Evolutionary conservation across 2,113 vertebrate genomes (phyloP), one percentile per base, ranked within the genome.

Genomic region (Rutilus rutilus): DNA sequence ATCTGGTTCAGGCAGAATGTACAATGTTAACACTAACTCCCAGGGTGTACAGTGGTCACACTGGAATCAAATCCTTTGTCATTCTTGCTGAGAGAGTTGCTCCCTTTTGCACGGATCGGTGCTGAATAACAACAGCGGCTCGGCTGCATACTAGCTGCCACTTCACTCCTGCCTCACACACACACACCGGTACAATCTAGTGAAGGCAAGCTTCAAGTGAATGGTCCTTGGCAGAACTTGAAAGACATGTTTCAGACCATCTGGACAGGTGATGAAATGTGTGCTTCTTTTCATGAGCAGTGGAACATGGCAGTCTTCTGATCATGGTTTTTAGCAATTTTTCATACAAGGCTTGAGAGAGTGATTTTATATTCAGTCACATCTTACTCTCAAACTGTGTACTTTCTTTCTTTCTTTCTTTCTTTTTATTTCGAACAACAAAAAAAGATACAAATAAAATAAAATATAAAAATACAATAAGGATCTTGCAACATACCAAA

Each of bases 141-240:
- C 39, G 15, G 17, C 30, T 11, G 15, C 21, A 15, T 57, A 42
- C 19, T 12, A 5, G 36, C 25, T 64, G 42, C 71, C 17, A 33
- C 25, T 3, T 50, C 2, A 50, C 52, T 62, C 19, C 39, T 47
- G 7, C 82, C 25, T 76, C 25, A 75, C 8, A 75, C 27, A 75
- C 27, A 74, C 42, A 74, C 45, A 15, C 36, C 25, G 1, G 10
- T 65, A 25, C 52, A 85, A 57, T 21, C 54, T 79, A 47, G 59
- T 33, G 25, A 59, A 74, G 21, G 36, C 42, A 79, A 84, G 76
- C 67, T 78, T 76, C 78, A 77, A 21, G 64, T 81, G 45, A 42
- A 67, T 75, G 69, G 50, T 78, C 33, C 64, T 83, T 80, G 77
- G 30, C 59, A 76, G 36, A 47, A 52, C 64, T 86, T 71, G 64